Base-by-base conservation (phyloP, 2,888 invertebrate species). In the Netelia inedita region DNA sequence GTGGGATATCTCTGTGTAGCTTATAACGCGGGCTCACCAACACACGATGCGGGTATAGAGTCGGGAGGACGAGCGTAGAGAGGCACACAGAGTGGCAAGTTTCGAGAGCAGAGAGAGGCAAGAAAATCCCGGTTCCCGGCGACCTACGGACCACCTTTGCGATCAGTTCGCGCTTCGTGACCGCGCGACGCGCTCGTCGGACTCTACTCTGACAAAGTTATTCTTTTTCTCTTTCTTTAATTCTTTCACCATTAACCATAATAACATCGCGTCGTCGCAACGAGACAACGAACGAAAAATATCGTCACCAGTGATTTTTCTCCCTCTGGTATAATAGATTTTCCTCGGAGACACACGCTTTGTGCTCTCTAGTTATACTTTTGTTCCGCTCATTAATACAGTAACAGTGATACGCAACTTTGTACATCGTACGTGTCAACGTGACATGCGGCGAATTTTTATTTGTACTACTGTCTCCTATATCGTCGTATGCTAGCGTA, bases 61-160 rank as follows among this genome's bases (percentile, higher is more conserved):
- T 41, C 10, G 35, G 14, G 65, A 43, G 53, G 14, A 14, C 46
- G 14, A 46, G 14, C 10, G 35, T 6, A 35, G 35, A 35, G 35
- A 35, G 35, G 3, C 35, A 35, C 35, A 35, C 5, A 46, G 46
- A 46, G 46, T 28, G 35, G n/a, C 71, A 50, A 3, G 14, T 50
- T 46, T 79, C 66, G 53, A 53, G 28, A 73, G 68, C 73, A 35
- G 53, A 53, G 28, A 73, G 68, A 68, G 23, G 16, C 57, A 57
- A 57, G 19, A 19, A 78, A 81, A 82, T 81, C 76, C 76, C 79
- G 59, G 74, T 84, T 74, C 78, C 59, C 85, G 74, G 79, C 82
- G 85, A 85, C 85, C 82, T 85, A 85, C 79, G 79, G 68, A 71
- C 79, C 85, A 85, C 82, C 85, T 85, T 85, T 85, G 81, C 85